Base-by-base conservation (phyloP, 1,140 invertebrate species). In the Hypothenemus hampei region DNA sequence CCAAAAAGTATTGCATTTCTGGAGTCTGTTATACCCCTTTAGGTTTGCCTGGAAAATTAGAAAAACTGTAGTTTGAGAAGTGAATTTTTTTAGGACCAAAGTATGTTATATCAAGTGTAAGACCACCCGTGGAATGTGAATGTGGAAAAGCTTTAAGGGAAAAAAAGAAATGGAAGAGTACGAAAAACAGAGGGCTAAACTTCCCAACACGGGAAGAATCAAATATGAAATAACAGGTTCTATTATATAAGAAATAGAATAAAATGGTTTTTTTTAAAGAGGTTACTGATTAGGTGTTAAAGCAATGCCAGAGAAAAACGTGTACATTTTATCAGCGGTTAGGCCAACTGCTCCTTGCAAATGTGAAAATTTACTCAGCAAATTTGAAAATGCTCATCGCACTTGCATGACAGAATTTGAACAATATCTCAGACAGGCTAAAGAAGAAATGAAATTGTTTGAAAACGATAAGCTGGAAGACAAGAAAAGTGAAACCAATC, bases 141-240 rank as follows among this genome's bases (percentile, higher is more conserved):
- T 64, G 62, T 51, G 48, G 40, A 11, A 35, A 57, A 46, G 49
- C 45, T 16, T 16, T 22, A 11, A 23, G 39, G 11, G 43, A 53
- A 37, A 35, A 57, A 35, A 55, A 59, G 57, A 60, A 52, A n/a
- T 16, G 18, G 55, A 50, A 23, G 39, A 29, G n/a, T 35, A 10
- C 33, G 52, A 57, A 47, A 37, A 47, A 22, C 58, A 46, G n/a
- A 52, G 62, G 45, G 50, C 60, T 11, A 48, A 58, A 44, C 62
- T 64, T 58, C 65, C 65, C 4, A 45, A 55, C n/a, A 54, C 57
- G 37, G 64, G 21, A 22, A 35, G 63, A 31, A 55, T 63, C 11
- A 62, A 63, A 40, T 69, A 66, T 47, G 40, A 48, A 22, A 69
- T 69, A 47, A 15, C 33, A 5, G 68, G 67, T 43, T 43, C 10